Base-by-base conservation (phyloP, 2,113 vertebrate species). In the Vimba vimba region DNA sequence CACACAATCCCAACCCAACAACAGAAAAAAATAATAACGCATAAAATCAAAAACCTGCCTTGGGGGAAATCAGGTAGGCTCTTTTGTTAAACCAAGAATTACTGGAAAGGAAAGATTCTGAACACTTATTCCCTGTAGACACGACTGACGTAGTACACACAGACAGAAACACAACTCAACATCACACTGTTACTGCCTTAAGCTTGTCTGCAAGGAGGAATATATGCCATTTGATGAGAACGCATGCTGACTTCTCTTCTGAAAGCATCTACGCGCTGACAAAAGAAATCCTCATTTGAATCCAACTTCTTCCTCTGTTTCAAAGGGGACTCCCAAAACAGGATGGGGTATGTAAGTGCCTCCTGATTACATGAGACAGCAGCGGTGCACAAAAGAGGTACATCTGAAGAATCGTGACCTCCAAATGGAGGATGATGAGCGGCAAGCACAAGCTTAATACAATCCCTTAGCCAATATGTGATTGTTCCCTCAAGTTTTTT, bases 61-160 rank as follows among this genome's bases (percentile, higher is more conserved):
- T 59, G 77, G 50, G 86, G 78, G 86, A 78, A 81, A 64, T 77
- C 36, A 82, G 75, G 60, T 50, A 85, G 80, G 68, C 27, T 85
- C 59, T 73, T 89, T 90, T 90, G 85, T 86, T 86, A 68, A 87
- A 85, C 45, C 59, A 30, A 43, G 73, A 86, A 75, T 43, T 47
- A 79, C 55, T 57, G 23, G 74, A 82, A 82, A 64, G 12, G 90
- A 89, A 87, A 91, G 88, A 89, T 91, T 89, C 90, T 52, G 55
- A 71, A 60, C 78, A 69, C 64, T 57, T 36, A 45, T 45, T 86
- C 45, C 78, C 84, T 59, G 55, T 76, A 71, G 76, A 30, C 52
- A 57, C 75, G 81, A 8, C 83, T 62, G 73, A 90, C 50, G 15
- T 13, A 33, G 33, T 47, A 84, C 36, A 60, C 55, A 12, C 23